Conservation (phyloP, 2,113 vertebrate genomes). For the Paracyprichromis sp. region DNA sequence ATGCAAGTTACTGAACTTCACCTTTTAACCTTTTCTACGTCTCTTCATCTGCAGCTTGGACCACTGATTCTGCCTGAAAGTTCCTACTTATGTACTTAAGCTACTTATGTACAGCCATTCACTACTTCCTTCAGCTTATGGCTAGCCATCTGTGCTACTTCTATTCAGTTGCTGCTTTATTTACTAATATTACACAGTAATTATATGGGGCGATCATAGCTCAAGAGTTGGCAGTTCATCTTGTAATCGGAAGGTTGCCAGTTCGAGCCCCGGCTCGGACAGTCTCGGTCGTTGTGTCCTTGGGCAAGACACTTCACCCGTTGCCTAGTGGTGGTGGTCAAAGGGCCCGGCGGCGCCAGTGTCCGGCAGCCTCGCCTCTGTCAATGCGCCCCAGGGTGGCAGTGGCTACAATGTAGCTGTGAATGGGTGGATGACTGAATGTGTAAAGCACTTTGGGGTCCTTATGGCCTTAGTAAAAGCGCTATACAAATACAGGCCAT, state of each 20-base stretch:
- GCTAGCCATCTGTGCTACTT: background rate
- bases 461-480: background rate
- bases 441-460: background rate
- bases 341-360: background rate
- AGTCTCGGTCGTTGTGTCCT: background rate
- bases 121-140: background rate
- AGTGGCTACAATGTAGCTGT: background rate
- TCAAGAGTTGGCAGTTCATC: background rate
- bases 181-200: background rate
- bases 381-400: background rate
- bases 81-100: background rate
- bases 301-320: background rate
- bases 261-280: background rate
- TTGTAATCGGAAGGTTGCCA: background rate
- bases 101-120: background rate
- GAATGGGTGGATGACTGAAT: background rate
- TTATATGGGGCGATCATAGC: background rate
- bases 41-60: background rate
- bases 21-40: background rate
- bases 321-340: background rate
- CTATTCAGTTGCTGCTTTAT: background rate
- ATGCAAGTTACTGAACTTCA: background rate
- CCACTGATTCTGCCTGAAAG: background rate
- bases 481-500: background rate
- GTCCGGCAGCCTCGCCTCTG: background rate